phyloP scores from a whole-genome alignment of 1,140 invertebrate species.

The Penaeus chinensis region DNA sequence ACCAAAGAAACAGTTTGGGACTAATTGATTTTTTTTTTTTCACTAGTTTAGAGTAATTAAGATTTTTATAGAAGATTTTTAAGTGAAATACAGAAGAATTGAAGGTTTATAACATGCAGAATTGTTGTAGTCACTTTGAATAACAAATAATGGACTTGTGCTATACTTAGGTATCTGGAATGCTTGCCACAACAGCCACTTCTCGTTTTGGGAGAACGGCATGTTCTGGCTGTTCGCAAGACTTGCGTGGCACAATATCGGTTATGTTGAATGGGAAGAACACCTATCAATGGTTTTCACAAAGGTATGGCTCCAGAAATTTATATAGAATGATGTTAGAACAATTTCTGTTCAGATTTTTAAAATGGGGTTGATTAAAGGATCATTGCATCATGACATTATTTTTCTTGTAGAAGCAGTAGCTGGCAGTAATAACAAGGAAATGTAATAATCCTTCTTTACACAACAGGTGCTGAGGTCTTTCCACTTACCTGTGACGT shows the following conservation, averaged over 20 bases:
- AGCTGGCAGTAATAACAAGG: too few species aligned
- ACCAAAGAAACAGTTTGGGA: too few species aligned
- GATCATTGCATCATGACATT: background rate
- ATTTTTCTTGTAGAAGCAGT: background rate
- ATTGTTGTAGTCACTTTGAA: too few species aligned
- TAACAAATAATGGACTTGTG: too few species aligned
- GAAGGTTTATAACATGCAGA: too few species aligned
- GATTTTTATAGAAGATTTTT: too few species aligned
- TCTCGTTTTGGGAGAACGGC: slow-evolving; percentile 54
- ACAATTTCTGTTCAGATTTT: background rate
- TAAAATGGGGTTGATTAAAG: background rate
- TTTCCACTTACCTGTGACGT: slow-evolving; percentile 49
- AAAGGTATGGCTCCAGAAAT: slow-evolving; percentile 23
- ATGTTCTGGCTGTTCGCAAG: slow-evolving; percentile 53
- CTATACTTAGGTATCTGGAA: slow-evolving; percentile 47
- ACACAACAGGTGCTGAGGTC: slow-evolving; percentile 41
- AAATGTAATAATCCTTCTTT: slow-evolving; percentile 29
- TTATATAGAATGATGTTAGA: too few species aligned
- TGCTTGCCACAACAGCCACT: slow-evolving; percentile 49
- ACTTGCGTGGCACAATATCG: slow-evolving; percentile 51
- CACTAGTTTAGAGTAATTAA: too few species aligned
- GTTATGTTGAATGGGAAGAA: slow-evolving; percentile 56
- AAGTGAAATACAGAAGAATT: too few species aligned
- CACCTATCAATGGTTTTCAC: slow-evolving; percentile 51
- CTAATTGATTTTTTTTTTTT: too few species aligned